Evolutionary conservation across 2,797 vertebrate genomes (phyloP), one percentile per base, ranked within the genome.

Genomic region (Sphenodon punctatus): DNA sequence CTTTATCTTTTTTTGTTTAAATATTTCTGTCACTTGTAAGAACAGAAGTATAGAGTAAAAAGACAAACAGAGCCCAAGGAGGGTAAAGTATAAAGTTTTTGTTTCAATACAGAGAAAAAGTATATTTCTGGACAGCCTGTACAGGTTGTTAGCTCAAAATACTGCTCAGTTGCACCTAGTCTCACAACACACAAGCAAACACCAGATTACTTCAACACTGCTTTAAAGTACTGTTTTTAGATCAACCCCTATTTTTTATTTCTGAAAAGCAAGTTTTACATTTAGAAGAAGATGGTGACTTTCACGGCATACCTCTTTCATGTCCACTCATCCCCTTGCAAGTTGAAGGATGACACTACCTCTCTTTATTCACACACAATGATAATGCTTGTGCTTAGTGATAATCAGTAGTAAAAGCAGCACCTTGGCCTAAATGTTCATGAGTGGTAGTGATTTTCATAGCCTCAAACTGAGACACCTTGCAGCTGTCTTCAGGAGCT

Each of bases 321-420:
- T 88, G 83, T 85, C 66, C 84, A 85, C 81, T 78, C 89, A 72
- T 67, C 25, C 80, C 84, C 64, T 64, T 68, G 69, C 80, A 84
- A 90, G 89, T 87, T 91, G 92, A 88, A 41, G 27, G 25, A 25
- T 36, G 77, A 84, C 75, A 77, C 74, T 67, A 75, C 64, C 34
- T 92, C 90, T 88, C 80, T 90, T 27, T 88, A n/a, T n/a, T n/a
- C n/a, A n/a, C n/a, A n/a, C n/a, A n/a, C n/a, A n/a, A n/a, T n/a
- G n/a, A n/a, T n/a, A 88, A 80, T 87, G 78, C 85, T 90, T 85
- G 86, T 85, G 74, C 88, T 93, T 86, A 87, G 76, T 83, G 87
- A 66, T 84, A 85, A 64, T 80, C 82, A 2, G 13, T 70, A 0
- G 64, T 88, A 88, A 89, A 92, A 90, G 88, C 87, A 84, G 11